Base-by-base conservation (phyloP, 2,113 vertebrate genomes). In the Oreamnos americanus region DNA sequence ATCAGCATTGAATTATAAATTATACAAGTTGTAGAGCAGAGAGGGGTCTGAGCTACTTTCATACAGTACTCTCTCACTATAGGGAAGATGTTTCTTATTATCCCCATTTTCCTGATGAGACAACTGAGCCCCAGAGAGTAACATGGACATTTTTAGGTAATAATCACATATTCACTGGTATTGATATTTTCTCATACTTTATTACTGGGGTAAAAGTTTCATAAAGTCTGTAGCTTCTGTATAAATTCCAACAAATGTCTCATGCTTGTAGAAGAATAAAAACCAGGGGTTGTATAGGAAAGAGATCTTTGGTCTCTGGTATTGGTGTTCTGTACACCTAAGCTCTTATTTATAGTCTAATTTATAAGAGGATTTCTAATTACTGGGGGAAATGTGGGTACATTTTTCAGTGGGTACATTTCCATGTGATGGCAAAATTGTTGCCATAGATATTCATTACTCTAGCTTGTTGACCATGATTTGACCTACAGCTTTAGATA, bases 401-500 rank as follows among this genome's bases (percentile, higher is more conserved):
- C n/a, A 95, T 51, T 92, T 97, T 92, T 92, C 64, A 97, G 47
- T 71, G 57, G 86, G n/a, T 87, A 84, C 39, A 71, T 10, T 87
- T 93, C 33, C 53, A n/a, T 26, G 39, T 90, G 53, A 97, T 64
- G 76, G 81, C 57, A 87, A 87, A 95, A 92, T 0, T 4, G 49
- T 96, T 97, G 85, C 71, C 81, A 39, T 84, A 90, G 71, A 84
- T 92, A 94, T 62, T 95, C 91, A 94, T 60, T 92, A 78, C 15
- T 84, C 51, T 84, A 79, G 85, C 43, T 96, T 92, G 49, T 83
- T 79, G 67, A 53, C 53, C 74, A 81, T 45, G 47, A 88, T 96
- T 96, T 94, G 89, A 94, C 85, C 82, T 94, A 81, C 23, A 81
- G 76, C 28, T 86, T 95, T 87, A 94, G 57, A 71, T 74, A 43